phyloP scores from a whole-genome alignment of 2,797 vertebrate genomes.

The Enteromius mattozi region DNA sequence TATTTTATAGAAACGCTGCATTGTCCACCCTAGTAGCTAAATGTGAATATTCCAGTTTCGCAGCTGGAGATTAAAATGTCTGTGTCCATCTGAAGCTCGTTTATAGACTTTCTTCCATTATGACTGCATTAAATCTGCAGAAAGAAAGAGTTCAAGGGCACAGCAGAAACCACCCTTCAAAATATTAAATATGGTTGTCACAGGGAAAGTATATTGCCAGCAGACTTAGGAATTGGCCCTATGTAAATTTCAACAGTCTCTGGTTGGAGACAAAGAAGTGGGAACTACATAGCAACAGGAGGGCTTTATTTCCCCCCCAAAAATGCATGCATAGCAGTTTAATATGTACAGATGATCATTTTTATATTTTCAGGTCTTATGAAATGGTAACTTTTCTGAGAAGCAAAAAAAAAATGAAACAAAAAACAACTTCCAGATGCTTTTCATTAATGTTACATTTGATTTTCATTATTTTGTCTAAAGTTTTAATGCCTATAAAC shows the following conservation, averaged over 20 bases:
- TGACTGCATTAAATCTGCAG: conserved; percentile 81
- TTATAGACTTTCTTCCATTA: conserved; percentile 79
- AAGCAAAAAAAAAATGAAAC: background rate
- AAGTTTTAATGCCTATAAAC: background rate
- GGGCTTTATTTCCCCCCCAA: conserved; percentile 6
- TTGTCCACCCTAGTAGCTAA: conserved; percentile 71
- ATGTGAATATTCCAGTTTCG: conserved; percentile 76
- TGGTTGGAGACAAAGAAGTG: conserved; percentile 74
- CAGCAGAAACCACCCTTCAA: conserved; percentile 77
- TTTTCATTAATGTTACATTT: background rate
- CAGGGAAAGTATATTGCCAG: conserved; percentile 79
- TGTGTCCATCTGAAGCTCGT: conserved; percentile 77
- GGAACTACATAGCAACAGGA: conserved; percentile 71
- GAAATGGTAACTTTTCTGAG: background rate
- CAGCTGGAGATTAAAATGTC: conserved; percentile 76
- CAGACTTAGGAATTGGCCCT: conserved; percentile 75
- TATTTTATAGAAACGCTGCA: conserved; percentile 79
- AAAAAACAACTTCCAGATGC: background rate
- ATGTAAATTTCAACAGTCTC: conserved; percentile 77
- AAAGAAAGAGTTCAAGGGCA: conserved; percentile 81
- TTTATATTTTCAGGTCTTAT: background rate
- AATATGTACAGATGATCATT: background rate
- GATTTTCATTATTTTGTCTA: background rate
- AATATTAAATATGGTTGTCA: conserved; percentile 83
- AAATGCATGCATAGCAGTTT: background rate